Evolutionary conservation across 2,888 invertebrate genomes (phyloP).

Genomic region (Ophion slaviceki): DNA sequence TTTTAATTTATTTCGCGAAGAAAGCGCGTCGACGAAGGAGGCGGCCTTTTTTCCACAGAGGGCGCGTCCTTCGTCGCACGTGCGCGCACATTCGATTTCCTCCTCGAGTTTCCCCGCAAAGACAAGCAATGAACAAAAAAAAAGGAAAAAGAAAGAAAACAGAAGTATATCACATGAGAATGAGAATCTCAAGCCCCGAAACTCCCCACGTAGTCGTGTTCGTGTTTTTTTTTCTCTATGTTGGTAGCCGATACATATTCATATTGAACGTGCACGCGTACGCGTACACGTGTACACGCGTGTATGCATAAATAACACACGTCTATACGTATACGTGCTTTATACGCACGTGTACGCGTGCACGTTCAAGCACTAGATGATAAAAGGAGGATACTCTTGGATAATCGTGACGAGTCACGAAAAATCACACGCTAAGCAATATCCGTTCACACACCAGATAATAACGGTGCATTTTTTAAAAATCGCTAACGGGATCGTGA

Average conservation of each 20-base stretch:
- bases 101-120: conserved; percentile 70
- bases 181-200: conserved; percentile 67
- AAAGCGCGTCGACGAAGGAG: conserved; percentile 70
- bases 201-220: conserved; percentile 79
- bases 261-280: conserved; percentile 37
- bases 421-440: conserved; percentile 60
- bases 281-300: conserved; percentile 10
- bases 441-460: conserved; percentile 63
- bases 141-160: conserved; percentile 65
- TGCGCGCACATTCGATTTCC: conserved; percentile 56
- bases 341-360: conserved; percentile 3
- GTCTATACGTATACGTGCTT: background rate
- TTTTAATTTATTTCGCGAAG: conserved; percentile 64
- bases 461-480: background rate
- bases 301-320: background rate
- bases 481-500: background rate
- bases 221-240: conserved; percentile 76
- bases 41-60: background rate
- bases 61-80: conserved; percentile 66
- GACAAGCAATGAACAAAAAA: conserved; percentile 68
- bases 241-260: conserved; percentile 62
- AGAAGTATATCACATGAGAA: conserved; percentile 55
- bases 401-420: conserved; percentile 68
- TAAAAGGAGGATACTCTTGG: conserved; percentile 72
- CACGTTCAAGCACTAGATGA: conserved; percentile 71